Base-by-base conservation (phyloP, 2,888 invertebrate species). In the Trissolcus brochymenae region DNA sequence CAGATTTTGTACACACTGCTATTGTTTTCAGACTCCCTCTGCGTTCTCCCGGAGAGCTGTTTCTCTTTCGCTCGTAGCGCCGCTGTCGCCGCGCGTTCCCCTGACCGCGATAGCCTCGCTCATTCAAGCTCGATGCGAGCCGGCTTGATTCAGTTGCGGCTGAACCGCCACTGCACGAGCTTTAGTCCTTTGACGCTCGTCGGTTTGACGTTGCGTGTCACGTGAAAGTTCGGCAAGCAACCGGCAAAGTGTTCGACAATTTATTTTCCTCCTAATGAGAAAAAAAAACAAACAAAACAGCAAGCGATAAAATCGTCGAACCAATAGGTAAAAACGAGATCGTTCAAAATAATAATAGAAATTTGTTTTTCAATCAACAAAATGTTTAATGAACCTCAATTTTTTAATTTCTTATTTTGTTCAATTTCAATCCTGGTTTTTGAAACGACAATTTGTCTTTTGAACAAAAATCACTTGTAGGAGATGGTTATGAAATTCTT, bases 71-170 rank as follows among this genome's bases (percentile, higher is more conserved):
- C 74, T 59, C 57, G 64, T 54, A 71, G 65, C 54, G 35, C 65
- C 74, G 53, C 73, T 61, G 55, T 55, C 62, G 80, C 76, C 82
- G 73, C 78, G 80, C 80, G 62, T 74, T 76, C 72, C 70, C 79
- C 81, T 78, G 75, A 76, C 79, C 80, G 80, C 79, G 74, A 73
- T 80, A 81, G 80, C 79, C 80, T 82, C 80, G 78, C 85, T 85
- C 87, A 87, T 87, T 87, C 86, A 87, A 87, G 86, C 87, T 84
- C 84, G 82, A 82, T 82, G 80, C 81, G 81, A 80, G 72, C 71
- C 79, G 77, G 67, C 64, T 77, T 66, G 79, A 81, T 84, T 87
- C 87, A 87, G 87, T 87, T 84, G 87, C 85, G 87, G 87, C 81
- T 84, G 85, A 87, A 83, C 86, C 87, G 87, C 87, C 87, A 86